Evolutionary conservation across 2,888 invertebrate species (phyloP).

Genomic region (Ceraclea dissimilis): DNA sequence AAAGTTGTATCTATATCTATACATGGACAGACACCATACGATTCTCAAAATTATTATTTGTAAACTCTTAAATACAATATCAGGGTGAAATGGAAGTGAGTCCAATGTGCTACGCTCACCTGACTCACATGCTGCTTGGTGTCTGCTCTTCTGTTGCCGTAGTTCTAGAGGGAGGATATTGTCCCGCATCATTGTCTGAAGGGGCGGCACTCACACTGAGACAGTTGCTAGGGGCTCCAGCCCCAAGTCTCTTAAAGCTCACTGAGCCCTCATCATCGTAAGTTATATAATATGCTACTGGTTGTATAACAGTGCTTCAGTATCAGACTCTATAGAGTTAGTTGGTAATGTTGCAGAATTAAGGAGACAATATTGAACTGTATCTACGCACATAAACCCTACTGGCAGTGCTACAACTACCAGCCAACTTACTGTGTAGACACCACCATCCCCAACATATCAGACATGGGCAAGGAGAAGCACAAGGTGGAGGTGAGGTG

Average conservation of each 20-base stretch:
- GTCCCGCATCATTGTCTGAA: constrained; percentile 77
- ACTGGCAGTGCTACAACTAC: constrained; percentile 70
- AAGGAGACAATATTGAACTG: constrained; percentile 70
- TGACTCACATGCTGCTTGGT: constrained; percentile 63
- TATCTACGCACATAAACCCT: constrained; percentile 63
- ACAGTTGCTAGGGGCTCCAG: constrained; percentile 73
- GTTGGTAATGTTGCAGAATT: constrained; percentile 58
- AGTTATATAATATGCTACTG: constrained; percentile 25
- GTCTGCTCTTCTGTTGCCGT: constrained; percentile 75
- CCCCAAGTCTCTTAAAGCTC: constrained; percentile 51
- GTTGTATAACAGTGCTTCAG: too few species aligned
- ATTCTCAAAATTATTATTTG: too few species aligned
- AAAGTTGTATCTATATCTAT: too few species aligned
- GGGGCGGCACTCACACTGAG: constrained; percentile 78
- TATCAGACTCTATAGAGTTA: too few species aligned
- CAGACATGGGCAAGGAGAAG: constrained; percentile 37
- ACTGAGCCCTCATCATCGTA: constrained; percentile 45
- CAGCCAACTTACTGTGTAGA: constrained; percentile 53
- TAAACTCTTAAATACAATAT: too few species aligned
- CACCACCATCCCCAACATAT: constrained; percentile 37
- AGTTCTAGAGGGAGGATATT: constrained; percentile 92
- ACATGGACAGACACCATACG: too few species aligned
- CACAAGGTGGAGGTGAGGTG: constrained; percentile 44
- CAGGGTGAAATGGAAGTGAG: constrained; percentile 89
- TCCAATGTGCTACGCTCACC: constrained; percentile 80